Conservation (phyloP, 2,888 invertebrate species). For the Microctonus aethiopoides region DNA sequence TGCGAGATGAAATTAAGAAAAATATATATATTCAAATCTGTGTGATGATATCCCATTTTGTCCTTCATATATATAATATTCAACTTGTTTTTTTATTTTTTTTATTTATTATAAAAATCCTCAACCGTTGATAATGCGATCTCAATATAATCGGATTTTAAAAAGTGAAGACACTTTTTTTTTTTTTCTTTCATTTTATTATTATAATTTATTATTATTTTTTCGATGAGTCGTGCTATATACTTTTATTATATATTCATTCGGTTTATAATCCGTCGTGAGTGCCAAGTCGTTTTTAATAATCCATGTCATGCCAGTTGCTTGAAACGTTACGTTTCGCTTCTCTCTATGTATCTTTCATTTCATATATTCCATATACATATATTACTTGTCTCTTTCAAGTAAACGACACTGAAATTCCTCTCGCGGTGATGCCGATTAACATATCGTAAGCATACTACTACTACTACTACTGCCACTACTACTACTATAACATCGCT, state of each 20-base stretch:
- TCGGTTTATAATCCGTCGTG: constrained; percentile 3
- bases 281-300: constrained; percentile 13
- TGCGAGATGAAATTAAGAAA: background rate
- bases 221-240: too few relatives aligned
- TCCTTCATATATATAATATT: too few relatives aligned
- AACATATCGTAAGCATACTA: constrained; percentile 29
- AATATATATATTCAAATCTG: background rate
- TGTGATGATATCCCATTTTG: background rate
- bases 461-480: background rate
- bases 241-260: constrained; percentile 1
- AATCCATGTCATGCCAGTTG: background rate
- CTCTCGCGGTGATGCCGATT: constrained; percentile 24
- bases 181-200: background rate
- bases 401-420: constrained; percentile 2
- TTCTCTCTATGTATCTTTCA: background rate
- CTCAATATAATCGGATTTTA: constrained; percentile 16
- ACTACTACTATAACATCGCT: too few relatives aligned
- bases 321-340: background rate
- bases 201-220: background rate
- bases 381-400: background rate
- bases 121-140: background rate
- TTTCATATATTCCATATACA: background rate
- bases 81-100: too few relatives aligned
- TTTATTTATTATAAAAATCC: background rate
- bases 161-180: background rate